Evolutionary conservation across 2,113 vertebrate genomes (phyloP).

Genomic region (Psilopsiagon aurifrons): DNA sequence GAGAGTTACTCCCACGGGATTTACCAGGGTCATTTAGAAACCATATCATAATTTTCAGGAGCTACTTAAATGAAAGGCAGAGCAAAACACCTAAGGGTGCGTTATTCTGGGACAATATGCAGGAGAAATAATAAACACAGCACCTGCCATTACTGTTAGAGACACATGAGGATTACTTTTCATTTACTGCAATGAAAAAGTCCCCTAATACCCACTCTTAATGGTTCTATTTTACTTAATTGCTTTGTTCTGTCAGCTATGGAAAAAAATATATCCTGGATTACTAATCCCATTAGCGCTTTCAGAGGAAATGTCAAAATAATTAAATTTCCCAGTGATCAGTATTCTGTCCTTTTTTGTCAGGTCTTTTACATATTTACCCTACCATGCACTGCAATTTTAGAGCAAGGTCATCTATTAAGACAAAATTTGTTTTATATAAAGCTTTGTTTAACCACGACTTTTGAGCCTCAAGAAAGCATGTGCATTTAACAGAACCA

Average conservation of each 20-base stretch:
- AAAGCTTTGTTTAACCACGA: background rate
- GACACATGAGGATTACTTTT: background rate
- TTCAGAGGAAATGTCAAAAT: background rate
- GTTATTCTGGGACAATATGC: background rate
- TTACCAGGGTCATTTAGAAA: constrained; percentile 21
- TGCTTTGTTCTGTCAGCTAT: background rate
- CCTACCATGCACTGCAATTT: background rate
- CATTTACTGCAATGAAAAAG: background rate
- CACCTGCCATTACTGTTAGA: background rate
- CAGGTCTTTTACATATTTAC: background rate
- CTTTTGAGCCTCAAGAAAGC: background rate
- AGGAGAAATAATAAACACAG: background rate
- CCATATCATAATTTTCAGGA: background rate
- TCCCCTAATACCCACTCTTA: background rate
- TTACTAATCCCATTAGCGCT: background rate
- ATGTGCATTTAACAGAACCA: fast-evolving
- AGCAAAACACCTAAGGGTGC: background rate
- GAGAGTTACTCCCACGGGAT: background rate
- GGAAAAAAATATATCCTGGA: background rate
- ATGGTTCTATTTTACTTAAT: background rate
- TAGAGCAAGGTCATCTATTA: background rate
- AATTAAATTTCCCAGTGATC: background rate
- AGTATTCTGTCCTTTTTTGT: background rate
- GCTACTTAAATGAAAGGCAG: background rate
- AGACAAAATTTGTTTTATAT: background rate